Conservation (phyloP, 2,888 invertebrate species). For the Listrodromus nycthemerus region DNA sequence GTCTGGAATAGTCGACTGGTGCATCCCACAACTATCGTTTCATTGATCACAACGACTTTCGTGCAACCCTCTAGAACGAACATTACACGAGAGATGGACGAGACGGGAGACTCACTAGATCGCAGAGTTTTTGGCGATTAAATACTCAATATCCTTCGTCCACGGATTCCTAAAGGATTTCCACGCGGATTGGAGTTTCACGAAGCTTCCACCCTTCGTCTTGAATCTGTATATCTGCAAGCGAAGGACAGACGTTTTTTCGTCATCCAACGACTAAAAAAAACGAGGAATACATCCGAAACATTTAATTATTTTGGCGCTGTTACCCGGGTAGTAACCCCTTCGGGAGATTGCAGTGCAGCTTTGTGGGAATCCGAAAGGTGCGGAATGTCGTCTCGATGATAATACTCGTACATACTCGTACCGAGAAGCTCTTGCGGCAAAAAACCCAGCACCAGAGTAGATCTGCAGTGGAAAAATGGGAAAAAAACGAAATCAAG, state of each 20-base stretch:
- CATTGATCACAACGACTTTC: too few relatives aligned
- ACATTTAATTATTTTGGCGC: slow-evolving; percentile 10
- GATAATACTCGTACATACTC: slow-evolving; percentile 96
- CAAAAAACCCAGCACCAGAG: slow-evolving; percentile 94
- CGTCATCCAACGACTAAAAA: not conserved
- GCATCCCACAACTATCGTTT: too few relatives aligned
- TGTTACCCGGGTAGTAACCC: slow-evolving; percentile 87
- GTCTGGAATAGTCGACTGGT: too few relatives aligned
- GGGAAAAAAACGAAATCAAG: slow-evolving; percentile 7
- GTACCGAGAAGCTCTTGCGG: slow-evolving; percentile 97
- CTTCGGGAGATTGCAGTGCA: slow-evolving; percentile 88
- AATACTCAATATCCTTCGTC: slow-evolving; percentile 97
- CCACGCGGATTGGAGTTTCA: slow-evolving; percentile 93
- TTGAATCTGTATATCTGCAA: slow-evolving; percentile 90
- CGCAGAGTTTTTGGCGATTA: slow-evolving; percentile 94
- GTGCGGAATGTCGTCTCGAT: slow-evolving; percentile 91
- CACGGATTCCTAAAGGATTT: slow-evolving; percentile 97
- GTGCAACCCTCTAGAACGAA: too few relatives aligned
- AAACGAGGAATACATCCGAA: not conserved
- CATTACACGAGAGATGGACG: not conserved
- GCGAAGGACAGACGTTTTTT: slow-evolving; percentile 12
- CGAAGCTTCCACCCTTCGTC: slow-evolving; percentile 91
- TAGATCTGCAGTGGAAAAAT: slow-evolving; percentile 87
- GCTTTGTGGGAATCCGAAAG: slow-evolving; percentile 94
- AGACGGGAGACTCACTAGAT: slow-evolving; percentile 83